Conservation (phyloP, 2,113 vertebrate genomes). For the Pseudorectes ferrugineus region DNA sequence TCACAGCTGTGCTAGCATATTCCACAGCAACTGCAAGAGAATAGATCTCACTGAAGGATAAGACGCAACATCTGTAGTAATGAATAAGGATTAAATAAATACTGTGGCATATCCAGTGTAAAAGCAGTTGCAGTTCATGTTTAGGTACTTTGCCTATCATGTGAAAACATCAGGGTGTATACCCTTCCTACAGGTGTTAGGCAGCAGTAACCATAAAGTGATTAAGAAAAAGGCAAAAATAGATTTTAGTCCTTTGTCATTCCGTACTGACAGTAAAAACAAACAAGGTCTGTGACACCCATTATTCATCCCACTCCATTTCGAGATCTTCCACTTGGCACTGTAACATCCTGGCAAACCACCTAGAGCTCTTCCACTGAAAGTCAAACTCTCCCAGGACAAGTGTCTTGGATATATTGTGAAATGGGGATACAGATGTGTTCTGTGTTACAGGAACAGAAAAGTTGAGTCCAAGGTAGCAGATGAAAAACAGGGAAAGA, state of each 20-base stretch:
- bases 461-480: neutral
- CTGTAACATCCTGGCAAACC: neutral
- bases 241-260: neutral
- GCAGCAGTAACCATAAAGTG: neutral
- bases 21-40: neutral
- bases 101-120: neutral
- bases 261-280: neutral
- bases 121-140: neutral
- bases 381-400: neutral
- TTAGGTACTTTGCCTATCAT: neutral
- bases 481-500: neutral
- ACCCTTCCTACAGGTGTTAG: neutral
- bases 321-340: neutral
- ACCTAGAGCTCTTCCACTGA: neutral
- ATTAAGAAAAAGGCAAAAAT: neutral
- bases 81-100: neutral
- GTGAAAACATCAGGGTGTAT: neutral
- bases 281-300: neutral
- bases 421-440: neutral
- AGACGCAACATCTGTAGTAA: conserved; percentile 7
- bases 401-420: neutral
- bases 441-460: neutral
- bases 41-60: neutral
- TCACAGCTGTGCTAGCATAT: neutral
- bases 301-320: neutral